Evolutionary conservation across 2,888 invertebrate genomes (phyloP), one percentile per base, ranked within the genome.

Genomic region (Saturnia japonica): DNA sequence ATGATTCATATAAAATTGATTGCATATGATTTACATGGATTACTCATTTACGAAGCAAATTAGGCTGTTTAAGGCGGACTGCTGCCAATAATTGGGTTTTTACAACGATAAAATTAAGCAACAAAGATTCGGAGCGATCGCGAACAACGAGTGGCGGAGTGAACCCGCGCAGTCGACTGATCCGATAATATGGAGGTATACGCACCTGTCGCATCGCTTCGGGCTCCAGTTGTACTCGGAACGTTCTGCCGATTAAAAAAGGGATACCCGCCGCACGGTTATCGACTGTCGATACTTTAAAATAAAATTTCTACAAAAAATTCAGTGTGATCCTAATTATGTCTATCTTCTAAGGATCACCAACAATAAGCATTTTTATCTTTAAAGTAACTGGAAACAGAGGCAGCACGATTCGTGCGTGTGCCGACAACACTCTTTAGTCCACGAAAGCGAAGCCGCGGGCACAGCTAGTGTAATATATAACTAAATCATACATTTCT

Each of bases 11-110:
- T 64, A n/a, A 28, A 19, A 40, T 64, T 19, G 64, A 40, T 34
- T 64, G 64, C 40, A 64, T 64, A 40, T 64, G 64, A 64, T 64
- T 64, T 64, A 64, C 64, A 40, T 64, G 76, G 11, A 78, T 76
- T 75, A 74, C 77, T 76, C 78, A 78, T 78, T 77, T 77, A 72
- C 73, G 73, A 74, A 74, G 72, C 68, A 76, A 72, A 76, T 82
- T 81, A 81, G 81, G 77, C 74, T 73, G 77, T 75, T 82, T 78
- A 78, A 76, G 73, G 75, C 74, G 75, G 72, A 76, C 75, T 72
- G 74, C 79, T 79, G 78, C 76, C 72, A 76, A 81, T 82, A 76
- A 79, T 78, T 80, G 81, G 79, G 78, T 79, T 82, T 84, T 82
- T 82, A 78, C 80, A 75, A 68, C 72, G 64, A 64, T 64, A 40